A percentile compares a stretch with the other conserved stretches of the same genome.
Conservation (phyloP, 1,140 invertebrate species). For the Brachionus asplanchnoidis region DNA sequence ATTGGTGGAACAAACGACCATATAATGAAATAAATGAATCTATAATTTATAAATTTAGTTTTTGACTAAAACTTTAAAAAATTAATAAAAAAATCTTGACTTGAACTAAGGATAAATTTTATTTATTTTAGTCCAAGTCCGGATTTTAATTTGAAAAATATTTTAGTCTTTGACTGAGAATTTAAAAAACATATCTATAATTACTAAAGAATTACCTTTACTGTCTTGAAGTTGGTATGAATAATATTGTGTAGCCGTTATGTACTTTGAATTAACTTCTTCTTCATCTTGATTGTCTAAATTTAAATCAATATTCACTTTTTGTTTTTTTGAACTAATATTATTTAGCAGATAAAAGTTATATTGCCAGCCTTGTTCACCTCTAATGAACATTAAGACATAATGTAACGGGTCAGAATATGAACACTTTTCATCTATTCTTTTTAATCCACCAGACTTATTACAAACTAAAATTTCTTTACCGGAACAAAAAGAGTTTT, state of each 20-base stretch:
- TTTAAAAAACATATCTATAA: background rate
- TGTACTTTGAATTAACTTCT: background rate
- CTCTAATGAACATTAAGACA: slow-evolving; percentile 13
- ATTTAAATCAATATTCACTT: background rate
- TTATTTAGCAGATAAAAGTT: background rate
- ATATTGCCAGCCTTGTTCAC: slow-evolving; percentile 18
- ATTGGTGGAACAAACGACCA: slow-evolving; percentile 9
- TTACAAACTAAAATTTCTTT: background rate
- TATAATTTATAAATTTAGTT: background rate
- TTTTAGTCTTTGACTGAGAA: background rate
- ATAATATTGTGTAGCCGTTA: background rate
- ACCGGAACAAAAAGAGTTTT: slow-evolving; percentile 33
- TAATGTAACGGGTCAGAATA: slow-evolving; percentile 24
- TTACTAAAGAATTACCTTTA: background rate
- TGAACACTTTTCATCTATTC: background rate
- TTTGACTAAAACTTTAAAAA: background rate
- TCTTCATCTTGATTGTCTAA: background rate
- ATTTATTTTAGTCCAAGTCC: background rate
- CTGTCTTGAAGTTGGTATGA: background rate
- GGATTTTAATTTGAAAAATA: background rate
- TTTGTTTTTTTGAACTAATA: background rate
- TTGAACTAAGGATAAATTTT: background rate
- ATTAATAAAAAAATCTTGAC: background rate
- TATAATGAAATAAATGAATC: background rate
- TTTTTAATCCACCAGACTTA: background rate